Conservation (phyloP, 2,888 invertebrate genomes). For the Caenorhabditis sp. region DNA sequence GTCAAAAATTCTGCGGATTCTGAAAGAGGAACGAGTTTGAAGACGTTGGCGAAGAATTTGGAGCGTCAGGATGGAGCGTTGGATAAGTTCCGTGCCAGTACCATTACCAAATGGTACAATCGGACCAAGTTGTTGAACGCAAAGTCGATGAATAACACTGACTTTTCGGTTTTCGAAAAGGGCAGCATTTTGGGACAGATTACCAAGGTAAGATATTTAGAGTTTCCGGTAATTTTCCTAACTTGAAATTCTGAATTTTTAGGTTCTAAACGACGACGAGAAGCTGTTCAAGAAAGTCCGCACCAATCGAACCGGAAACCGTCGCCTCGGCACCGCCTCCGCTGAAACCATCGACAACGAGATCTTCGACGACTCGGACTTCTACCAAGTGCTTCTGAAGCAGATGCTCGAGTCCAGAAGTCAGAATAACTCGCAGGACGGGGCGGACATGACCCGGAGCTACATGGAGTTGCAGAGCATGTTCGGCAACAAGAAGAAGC, state of each 20-base stretch:
- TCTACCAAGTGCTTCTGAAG: constrained; percentile 94
- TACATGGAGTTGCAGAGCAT: constrained; percentile 94
- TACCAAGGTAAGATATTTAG: constrained; percentile 29
- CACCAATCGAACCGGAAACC: constrained; percentile 89
- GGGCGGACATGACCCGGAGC: constrained; percentile 90
- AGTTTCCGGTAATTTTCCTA: too few species aligned
- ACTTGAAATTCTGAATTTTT: too few species aligned
- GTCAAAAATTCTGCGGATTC: constrained; percentile 32
- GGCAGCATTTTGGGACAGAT: constrained; percentile 58
- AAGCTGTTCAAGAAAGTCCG: constrained; percentile 90
- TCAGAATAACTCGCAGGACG: constrained; percentile 88
- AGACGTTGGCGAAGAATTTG: constrained; percentile 34
- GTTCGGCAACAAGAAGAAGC: constrained; percentile 85
- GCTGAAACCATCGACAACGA: constrained; percentile 70
- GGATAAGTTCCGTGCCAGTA: constrained; percentile 88
- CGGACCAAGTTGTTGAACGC: constrained; percentile 89
- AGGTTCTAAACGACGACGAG: constrained; percentile 89
- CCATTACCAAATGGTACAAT: constrained; percentile 96
- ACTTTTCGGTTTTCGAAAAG: constrained; percentile 86
- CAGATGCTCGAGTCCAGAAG: constrained; percentile 94
- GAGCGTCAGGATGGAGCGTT: constrained; percentile 21
- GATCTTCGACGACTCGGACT: constrained; percentile 97
- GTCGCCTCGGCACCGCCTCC: constrained; percentile 86
- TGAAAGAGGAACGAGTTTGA: constrained; percentile 35
- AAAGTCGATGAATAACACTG: constrained; percentile 84